Evolutionary conservation across 2,797 vertebrate genomes (phyloP), one percentile per base, ranked within the genome.

Genomic region (Microctenopoma lineatum): DNA sequence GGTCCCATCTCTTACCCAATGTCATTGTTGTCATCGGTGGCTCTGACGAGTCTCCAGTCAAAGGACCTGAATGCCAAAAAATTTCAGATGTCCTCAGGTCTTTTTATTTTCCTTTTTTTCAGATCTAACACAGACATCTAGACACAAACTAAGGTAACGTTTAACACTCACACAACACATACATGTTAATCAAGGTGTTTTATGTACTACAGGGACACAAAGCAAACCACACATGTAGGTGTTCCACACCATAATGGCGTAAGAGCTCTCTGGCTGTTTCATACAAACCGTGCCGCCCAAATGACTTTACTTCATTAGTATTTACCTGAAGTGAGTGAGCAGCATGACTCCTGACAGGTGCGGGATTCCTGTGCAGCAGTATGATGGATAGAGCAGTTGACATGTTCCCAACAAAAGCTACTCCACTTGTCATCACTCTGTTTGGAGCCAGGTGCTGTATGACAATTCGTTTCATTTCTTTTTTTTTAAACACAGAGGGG

Each of bases 11-110:
- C 74, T 70, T 77, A 83, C 66, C 76, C 68, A 84, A 84, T 89
- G 86, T 79, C 89, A 84, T 73, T 84, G 81, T 87, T 84, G 83
- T 87, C 82, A 80, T 75, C 53, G 42, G 69, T 45, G 79, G 67
- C 67, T 73, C 71, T 7, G 44, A 73, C 68, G 80, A 77, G 61
- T 85, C 79, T 84, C 57, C 13, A 46, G 77, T 73, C 41, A 53
- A 38, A 64, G 29, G 61, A 78, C 66, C 56, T 61, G 82, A 83
- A 87, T 86, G 66, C 61, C 72, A 90, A 82, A 77, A 71, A 16
- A 70, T 65, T 69, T 64, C 39, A 57, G 44, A 67, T 76, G 59
- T 77, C 77, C 64, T 70, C 70, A 44, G 66, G 73, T 77, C 53
- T 44, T 79, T 82, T 45, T 21, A 7, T 14, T 58, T 32, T 50